Evolutionary conservation across 2,113 vertebrate species (phyloP).

Genomic region (Cariama cristata): DNA sequence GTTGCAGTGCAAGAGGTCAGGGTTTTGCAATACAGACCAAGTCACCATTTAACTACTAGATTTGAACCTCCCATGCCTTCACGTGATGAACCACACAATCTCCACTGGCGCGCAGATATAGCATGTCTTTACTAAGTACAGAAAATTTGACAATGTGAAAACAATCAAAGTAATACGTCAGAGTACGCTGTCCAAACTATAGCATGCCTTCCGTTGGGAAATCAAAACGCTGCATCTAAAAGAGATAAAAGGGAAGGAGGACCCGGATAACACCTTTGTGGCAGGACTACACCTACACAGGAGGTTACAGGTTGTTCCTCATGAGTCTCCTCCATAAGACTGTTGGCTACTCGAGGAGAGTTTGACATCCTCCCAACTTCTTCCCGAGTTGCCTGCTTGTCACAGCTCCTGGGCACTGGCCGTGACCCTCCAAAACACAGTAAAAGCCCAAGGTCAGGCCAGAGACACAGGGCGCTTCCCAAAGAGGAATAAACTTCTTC

Average conservation of each 20-base stretch:
- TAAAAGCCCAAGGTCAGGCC: neutral
- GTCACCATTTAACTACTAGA: neutral
- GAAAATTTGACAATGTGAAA: neutral
- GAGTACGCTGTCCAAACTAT: neutral
- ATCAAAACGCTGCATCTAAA: neutral
- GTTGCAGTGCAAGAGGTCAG: neutral
- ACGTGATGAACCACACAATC: neutral
- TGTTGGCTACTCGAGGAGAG: neutral
- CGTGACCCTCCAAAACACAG: neutral
- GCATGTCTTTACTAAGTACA: neutral
- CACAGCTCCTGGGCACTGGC: neutral
- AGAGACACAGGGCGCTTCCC: neutral
- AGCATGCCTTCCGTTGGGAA: neutral
- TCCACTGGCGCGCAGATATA: neutral
- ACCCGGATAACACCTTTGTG: neutral
- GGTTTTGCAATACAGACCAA: neutral
- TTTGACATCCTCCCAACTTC: rapidly evolving
- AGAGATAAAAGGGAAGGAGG: neutral
- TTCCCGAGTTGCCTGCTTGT: neutral
- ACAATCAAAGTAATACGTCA: neutral
- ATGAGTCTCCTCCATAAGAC: neutral
- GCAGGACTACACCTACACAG: neutral
- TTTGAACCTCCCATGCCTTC: neutral
- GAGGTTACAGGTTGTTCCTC: neutral
- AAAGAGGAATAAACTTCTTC: neutral